phyloP scores from a whole-genome alignment of 1,140 invertebrate genomes.

The Phthorimaea operculella region DNA sequence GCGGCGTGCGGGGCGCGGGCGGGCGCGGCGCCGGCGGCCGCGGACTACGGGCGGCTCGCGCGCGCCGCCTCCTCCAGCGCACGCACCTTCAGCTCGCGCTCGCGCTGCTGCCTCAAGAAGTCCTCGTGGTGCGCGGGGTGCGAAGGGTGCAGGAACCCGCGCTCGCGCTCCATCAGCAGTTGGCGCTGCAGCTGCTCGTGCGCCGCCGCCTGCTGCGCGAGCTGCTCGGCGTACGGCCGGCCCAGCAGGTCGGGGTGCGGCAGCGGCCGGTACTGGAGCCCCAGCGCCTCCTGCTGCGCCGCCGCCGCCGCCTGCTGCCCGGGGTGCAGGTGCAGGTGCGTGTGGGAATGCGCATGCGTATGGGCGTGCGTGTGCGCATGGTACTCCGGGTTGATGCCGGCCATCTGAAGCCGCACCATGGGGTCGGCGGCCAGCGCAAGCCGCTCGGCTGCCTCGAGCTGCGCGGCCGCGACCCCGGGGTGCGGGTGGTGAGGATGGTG shows the following conservation, averaged over 20 bases:
- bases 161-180: slow-evolving; percentile 83
- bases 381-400: slow-evolving; percentile 82
- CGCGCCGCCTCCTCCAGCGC: slow-evolving; percentile 86
- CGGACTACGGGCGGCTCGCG: slow-evolving; percentile 74
- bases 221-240: slow-evolving; percentile 83
- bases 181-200: slow-evolving; percentile 89
- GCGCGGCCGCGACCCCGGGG: slow-evolving; percentile 69
- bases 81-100: slow-evolving; percentile 85
- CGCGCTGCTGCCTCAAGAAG: slow-evolving; percentile 81
- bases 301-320: slow-evolving; percentile 81
- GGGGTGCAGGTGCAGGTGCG: slow-evolving; percentile 89
- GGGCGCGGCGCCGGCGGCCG: slow-evolving; percentile 14
- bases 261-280: slow-evolving; percentile 67
- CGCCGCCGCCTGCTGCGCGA: slow-evolving; percentile 82
- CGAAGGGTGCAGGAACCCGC: slow-evolving; percentile 68
- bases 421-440: slow-evolving; percentile 61
- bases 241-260: slow-evolving; percentile 81
- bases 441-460: slow-evolving; percentile 67
- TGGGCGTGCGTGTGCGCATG: slow-evolving; percentile 87
- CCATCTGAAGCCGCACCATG: slow-evolving; percentile 84
- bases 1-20: neutral
- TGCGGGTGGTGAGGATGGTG: slow-evolving; percentile 64
- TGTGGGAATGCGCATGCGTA: slow-evolving; percentile 86
- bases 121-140: slow-evolving; percentile 86
- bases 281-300: slow-evolving; percentile 73